Percentiles rank a stretch among this genome's conserved stretches.
These are phyloP conservation scores for Coelogynopora nodosa DNA, from an alignment of 2,888 invertebrate species.

Conservation along the genomic window DNA sequence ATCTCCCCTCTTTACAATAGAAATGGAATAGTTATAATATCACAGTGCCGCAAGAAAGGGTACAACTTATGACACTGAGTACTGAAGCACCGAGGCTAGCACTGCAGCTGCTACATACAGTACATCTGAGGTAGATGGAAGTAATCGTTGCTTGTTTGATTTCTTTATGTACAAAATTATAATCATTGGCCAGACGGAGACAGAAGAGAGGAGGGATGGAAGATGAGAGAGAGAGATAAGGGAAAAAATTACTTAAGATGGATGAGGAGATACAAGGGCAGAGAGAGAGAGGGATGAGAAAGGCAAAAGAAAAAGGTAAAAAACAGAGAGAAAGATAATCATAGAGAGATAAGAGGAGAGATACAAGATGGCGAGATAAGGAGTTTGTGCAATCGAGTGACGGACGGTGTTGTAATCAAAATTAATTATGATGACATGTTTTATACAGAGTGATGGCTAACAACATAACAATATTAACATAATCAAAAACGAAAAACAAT, in stretches of 20 bases:
- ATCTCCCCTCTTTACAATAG: background rate
- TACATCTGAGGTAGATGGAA: background rate
- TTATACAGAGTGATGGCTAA: background rate
- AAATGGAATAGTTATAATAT: background rate
- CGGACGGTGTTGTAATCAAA: background rate
- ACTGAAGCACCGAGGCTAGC: background rate
- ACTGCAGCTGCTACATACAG: background rate
- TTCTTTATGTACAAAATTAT: background rate
- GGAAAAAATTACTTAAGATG: no score
- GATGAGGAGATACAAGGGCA: background rate
- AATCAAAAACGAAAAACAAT: background rate
- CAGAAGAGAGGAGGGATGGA: background rate
- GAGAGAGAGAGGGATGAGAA: background rate
- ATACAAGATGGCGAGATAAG: background rate
- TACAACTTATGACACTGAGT: background rate
- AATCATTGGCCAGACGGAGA: conserved; percentile 8
- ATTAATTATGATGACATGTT: background rate
- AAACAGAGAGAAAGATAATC: background rate
- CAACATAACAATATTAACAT: background rate
- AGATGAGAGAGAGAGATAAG: no score
- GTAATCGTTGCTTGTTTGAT: background rate
- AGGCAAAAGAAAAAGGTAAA: no score
- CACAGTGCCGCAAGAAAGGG: background rate
- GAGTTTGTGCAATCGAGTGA: background rate
- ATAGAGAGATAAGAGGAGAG: background rate